phyloP scores from a whole-genome alignment of 2,113 vertebrate genomes.

The Platycercus adscitus region DNA sequence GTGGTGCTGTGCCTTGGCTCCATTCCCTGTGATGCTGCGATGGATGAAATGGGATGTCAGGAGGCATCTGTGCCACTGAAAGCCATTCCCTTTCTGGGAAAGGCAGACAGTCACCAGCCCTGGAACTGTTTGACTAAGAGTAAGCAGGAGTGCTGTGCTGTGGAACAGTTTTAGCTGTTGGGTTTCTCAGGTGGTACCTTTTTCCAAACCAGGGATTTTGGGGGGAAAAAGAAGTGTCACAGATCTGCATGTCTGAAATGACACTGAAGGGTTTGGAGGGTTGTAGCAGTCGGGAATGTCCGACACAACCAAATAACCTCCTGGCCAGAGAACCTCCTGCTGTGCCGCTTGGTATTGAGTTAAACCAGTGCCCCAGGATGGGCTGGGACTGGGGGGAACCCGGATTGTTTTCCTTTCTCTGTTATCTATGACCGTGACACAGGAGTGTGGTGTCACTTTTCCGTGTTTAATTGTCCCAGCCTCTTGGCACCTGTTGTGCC shows the following conservation, averaged over 20 bases:
- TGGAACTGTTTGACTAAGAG: not conserved
- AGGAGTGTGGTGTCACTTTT: not conserved
- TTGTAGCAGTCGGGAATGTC: not conserved
- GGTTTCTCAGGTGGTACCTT: not conserved
- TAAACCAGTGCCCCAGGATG: not conserved
- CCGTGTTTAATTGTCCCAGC: fast-evolving
- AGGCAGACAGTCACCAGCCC: not conserved
- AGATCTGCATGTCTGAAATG: not conserved
- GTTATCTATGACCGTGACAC: fast-evolving
- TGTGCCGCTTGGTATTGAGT: not conserved
- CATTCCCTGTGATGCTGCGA: fast-evolving
- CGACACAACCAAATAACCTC: not conserved
- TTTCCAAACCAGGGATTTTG: not conserved
- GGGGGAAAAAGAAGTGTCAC: not conserved
- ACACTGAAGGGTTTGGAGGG: not conserved
- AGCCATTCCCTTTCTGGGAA: not conserved
- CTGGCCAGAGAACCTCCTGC: not conserved
- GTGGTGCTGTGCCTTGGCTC: not conserved
- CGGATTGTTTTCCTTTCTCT: not conserved
- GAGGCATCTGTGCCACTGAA: not conserved
- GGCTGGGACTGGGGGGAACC: not conserved
- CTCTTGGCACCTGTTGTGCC: not conserved
- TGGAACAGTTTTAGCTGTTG: not conserved
- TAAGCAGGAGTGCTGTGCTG: not conserved
- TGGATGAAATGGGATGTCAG: fast-evolving